Conservation (phyloP, 2,888 invertebrate genomes). For the Agrochola circellaris region DNA sequence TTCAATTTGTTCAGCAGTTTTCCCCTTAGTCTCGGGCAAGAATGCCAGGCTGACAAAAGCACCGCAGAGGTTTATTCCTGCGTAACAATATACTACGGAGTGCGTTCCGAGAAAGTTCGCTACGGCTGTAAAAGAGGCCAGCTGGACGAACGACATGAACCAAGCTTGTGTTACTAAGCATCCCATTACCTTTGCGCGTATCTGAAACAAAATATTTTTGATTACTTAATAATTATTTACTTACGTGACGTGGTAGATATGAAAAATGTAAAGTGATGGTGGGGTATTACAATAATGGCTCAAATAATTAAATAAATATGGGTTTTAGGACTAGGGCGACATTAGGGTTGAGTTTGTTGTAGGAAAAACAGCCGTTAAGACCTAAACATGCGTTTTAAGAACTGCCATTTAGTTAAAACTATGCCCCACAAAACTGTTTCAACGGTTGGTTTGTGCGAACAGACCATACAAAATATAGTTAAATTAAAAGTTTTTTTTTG, state of each 20-base stretch:
- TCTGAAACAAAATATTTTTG: slow-evolving; percentile 65
- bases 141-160: slow-evolving; percentile 73
- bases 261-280: neutral
- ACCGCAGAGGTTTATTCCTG: slow-evolving; percentile 73
- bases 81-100: slow-evolving; percentile 77
- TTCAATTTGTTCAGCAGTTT: slow-evolving; percentile 77
- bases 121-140: slow-evolving; percentile 59
- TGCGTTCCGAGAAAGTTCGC: slow-evolving; percentile 72
- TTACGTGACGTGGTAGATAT: neutral
- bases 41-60: slow-evolving; percentile 73
- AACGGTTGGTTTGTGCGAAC: too few relatives aligned
- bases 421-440: too few relatives aligned
- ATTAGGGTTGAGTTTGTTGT: neutral
- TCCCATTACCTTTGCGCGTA: slow-evolving; percentile 79
- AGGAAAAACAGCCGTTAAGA: neutral
- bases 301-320: neutral
- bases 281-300: too few relatives aligned
- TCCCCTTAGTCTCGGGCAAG: slow-evolving; percentile 80
- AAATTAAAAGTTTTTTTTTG: too few relatives aligned
- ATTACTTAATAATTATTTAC: neutral
- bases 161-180: slow-evolving; percentile 78
- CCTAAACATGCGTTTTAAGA: too few relatives aligned
- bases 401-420: too few relatives aligned
- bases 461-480: too few relatives aligned
- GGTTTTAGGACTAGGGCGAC: neutral